A percentile compares a stretch with the other conserved stretches of the same genome.
Evolutionary conservation across 2,113 vertebrate genomes (phyloP).

Genomic region (Harpagus bidentatus): DNA sequence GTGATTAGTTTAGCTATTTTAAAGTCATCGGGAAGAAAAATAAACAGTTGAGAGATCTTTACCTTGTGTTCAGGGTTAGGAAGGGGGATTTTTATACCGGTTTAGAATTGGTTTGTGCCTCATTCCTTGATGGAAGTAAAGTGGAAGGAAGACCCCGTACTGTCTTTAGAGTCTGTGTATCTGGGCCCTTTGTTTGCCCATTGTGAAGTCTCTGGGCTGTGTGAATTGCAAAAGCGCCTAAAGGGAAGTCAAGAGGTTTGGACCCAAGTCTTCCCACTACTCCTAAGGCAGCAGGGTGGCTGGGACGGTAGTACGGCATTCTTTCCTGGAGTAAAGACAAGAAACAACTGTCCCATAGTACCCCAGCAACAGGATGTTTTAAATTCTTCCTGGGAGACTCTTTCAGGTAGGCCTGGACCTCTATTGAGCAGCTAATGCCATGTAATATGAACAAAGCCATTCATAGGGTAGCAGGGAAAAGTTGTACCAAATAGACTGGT

Average conservation of each 20-base stretch:
- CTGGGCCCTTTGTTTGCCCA: neutral
- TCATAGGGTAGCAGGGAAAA: neutral
- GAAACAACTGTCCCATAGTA: neutral
- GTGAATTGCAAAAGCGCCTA: neutral
- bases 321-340: neutral
- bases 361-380: neutral
- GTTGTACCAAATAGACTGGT: neutral
- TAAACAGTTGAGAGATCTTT: neutral
- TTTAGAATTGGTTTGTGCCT: neutral
- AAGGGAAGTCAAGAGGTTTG: neutral
- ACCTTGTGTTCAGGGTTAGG: neutral
- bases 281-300: neutral
- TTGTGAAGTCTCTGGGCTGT: neutral
- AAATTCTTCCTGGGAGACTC: neutral
- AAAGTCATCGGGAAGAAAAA: neutral
- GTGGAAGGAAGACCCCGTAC: neutral
- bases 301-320: neutral
- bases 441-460: neutral
- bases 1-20: neutral
- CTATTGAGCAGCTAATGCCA: neutral
- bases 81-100: neutral
- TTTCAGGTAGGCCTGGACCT: neutral
- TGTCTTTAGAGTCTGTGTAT: no score
- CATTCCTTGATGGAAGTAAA: neutral
- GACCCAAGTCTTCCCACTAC: no score